phyloP scores from a whole-genome alignment of 2,888 invertebrate species.

The Ectemnius cavifrons region DNA sequence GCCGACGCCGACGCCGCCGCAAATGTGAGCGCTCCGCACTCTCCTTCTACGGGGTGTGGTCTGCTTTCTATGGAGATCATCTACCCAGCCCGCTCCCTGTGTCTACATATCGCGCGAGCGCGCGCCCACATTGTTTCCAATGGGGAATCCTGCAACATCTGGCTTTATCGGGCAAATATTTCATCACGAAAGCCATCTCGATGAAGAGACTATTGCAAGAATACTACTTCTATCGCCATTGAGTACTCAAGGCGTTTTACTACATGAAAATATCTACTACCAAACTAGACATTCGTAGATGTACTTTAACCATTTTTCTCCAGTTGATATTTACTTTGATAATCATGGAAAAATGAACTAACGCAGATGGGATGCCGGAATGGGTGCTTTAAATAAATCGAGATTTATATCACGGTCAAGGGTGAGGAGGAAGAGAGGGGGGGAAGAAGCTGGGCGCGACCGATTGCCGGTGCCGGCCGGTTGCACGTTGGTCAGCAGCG shows the following conservation, averaged over 20 bases:
- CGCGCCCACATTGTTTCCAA: conserved; percentile 48
- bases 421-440: not conserved
- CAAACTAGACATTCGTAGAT: too few relatives aligned
- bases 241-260: too few relatives aligned
- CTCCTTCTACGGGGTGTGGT: conserved; percentile 65
- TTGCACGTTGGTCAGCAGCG: conserved; percentile 18
- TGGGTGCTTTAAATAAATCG: conserved; percentile 71
- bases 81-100: conserved; percentile 18
- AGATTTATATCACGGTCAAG: conserved; percentile 66
- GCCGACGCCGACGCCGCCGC: conserved; percentile 19
- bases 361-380: conserved; percentile 64
- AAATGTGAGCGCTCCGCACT: conserved; percentile 36
- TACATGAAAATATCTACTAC: too few relatives aligned
- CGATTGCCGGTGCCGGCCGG: conserved; percentile 26
- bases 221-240: too few relatives aligned
- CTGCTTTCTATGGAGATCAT: conserved; percentile 68
- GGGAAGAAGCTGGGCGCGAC: conserved; percentile 31
- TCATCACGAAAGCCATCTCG: conserved; percentile 24
- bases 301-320: too few relatives aligned
- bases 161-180: conserved; percentile 45
- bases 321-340: conserved; percentile 7
- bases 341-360: conserved; percentile 62
- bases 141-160: conserved; percentile 25
- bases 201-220: too few relatives aligned
- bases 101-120: conserved; percentile 47